A percentile compares a stretch with the other conserved stretches of the same genome.
phyloP scores from a whole-genome alignment of 2,797 vertebrate species.

The Remorina albescens region DNA sequence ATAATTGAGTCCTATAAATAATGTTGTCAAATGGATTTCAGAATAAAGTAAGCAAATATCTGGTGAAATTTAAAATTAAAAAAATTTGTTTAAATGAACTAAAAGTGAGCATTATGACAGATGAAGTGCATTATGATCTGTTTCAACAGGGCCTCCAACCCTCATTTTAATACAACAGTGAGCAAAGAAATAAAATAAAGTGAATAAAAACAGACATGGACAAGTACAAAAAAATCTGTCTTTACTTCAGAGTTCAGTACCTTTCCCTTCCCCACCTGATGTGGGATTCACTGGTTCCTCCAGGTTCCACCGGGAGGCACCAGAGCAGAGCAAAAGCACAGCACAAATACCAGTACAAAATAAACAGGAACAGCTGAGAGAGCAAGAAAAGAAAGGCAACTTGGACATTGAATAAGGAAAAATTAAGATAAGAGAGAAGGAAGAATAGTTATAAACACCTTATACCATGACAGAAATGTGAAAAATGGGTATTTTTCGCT shows the following conservation, averaged over 20 bases:
- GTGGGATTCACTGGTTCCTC: slow-evolving; percentile 69
- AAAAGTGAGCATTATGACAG: slow-evolving; percentile 22
- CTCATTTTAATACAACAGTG: slow-evolving; percentile 75
- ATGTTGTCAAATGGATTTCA: background rate
- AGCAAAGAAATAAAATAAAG: slow-evolving; percentile 68
- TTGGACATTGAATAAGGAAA: slow-evolving; percentile 79
- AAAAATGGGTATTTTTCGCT: slow-evolving; percentile 70
- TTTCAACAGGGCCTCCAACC: slow-evolving; percentile 51
- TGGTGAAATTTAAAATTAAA: too few relatives aligned
- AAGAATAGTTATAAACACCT: slow-evolving; percentile 77
- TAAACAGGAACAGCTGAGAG: slow-evolving; percentile 72
- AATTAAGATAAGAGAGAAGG: slow-evolving; percentile 64
- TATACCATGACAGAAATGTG: slow-evolving; percentile 76
- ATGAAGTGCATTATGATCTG: slow-evolving; percentile 39
- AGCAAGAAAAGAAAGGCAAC: slow-evolving; percentile 83
- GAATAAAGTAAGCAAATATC: background rate
- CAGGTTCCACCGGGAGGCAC: slow-evolving; percentile 79
- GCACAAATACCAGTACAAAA: slow-evolving; percentile 85
- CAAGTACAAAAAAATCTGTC: slow-evolving; percentile 76
- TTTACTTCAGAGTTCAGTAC: slow-evolving; percentile 85
- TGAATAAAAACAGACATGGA: slow-evolving; percentile 75
- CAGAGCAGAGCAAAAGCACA: slow-evolving; percentile 84
- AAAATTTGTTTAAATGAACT: too few relatives aligned
- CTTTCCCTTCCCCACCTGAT: slow-evolving; percentile 73
- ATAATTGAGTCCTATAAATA: too few relatives aligned